Evolutionary conservation across 2,888 invertebrate genomes (phyloP).

Genomic region (Deilephila porcellus): DNA sequence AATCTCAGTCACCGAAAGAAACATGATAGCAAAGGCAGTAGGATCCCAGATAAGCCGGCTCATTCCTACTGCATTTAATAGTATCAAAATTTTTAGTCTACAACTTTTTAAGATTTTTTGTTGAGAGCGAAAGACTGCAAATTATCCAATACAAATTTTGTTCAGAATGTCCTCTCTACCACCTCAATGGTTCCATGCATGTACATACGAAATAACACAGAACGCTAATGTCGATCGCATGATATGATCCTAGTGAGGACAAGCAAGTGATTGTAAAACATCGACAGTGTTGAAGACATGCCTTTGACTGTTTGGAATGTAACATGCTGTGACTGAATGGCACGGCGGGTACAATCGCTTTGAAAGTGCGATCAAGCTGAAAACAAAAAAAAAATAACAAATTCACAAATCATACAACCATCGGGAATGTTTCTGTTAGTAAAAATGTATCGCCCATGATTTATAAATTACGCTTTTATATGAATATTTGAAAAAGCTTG

Average conservation of each 20-base stretch:
- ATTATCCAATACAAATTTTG: too few species aligned
- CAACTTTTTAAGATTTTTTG: too few species aligned
- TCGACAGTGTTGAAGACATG: slow-evolving; percentile 70
- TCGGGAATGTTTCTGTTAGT: not conserved
- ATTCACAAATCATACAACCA: slow-evolving; percentile 56
- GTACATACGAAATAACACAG: slow-evolving; percentile 53
- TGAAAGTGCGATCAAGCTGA: slow-evolving; percentile 54
- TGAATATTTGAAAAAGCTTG: too few species aligned
- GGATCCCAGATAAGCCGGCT: too few species aligned
- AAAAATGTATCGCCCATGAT: too few species aligned
- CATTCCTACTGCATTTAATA: too few species aligned
- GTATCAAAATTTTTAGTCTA: too few species aligned
- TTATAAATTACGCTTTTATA: too few species aligned
- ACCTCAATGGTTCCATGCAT: slow-evolving; percentile 52
- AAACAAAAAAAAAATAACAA: slow-evolving; percentile 55
- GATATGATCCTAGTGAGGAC: slow-evolving; percentile 44
- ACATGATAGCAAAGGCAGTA: too few species aligned
- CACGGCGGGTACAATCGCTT: slow-evolving; percentile 29
- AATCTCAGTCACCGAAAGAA: too few species aligned
- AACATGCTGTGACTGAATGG: slow-evolving; percentile 58
- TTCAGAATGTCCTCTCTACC: slow-evolving; percentile 14
- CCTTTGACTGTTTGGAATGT: slow-evolving; percentile 51
- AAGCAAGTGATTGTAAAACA: slow-evolving; percentile 71
- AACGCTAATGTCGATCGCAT: slow-evolving; percentile 30
- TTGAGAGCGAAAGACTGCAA: too few species aligned